A percentile compares a stretch with the other conserved stretches of the same genome.
Evolutionary conservation across 2,888 invertebrate genomes (phyloP).

Genomic region (Tubulanus polymorphus): DNA sequence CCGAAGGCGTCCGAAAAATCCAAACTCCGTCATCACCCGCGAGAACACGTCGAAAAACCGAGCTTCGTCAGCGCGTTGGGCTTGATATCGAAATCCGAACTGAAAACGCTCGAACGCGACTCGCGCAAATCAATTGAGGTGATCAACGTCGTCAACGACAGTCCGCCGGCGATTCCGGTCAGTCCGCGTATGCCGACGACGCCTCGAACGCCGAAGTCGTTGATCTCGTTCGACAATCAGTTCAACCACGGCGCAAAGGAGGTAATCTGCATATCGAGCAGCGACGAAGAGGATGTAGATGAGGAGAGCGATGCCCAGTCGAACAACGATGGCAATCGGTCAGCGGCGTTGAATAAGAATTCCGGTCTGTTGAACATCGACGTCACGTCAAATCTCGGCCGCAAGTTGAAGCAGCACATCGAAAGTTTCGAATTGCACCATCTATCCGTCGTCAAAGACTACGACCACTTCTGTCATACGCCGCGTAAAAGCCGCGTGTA

Average conservation of each 20-base stretch:
- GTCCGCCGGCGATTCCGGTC: conserved; percentile 23
- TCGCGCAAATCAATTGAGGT: conserved; percentile 34
- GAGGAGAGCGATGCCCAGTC: conserved; percentile 21
- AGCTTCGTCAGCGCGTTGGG: conserved; percentile 22
- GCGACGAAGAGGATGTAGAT: conserved; percentile 21
- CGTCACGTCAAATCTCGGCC: conserved; percentile 36
- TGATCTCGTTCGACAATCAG: conserved; percentile 27
- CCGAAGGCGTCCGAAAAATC: conserved; percentile 1
- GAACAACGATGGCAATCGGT: conserved; percentile 22
- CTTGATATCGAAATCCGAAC: conserved; percentile 30
- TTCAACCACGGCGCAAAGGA: not conserved
- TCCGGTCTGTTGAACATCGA: conserved; percentile 35
- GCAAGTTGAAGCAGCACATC: conserved; percentile 35
- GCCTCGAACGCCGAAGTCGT: conserved; percentile 37
- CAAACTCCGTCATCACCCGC: conserved; percentile 11
- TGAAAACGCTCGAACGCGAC: conserved; percentile 27
- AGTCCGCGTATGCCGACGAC: conserved; percentile 26
- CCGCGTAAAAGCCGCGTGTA: conserved; percentile 34
- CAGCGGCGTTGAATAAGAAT: not conserved
- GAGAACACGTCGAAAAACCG: conserved; percentile 15
- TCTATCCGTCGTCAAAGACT: conserved; percentile 28
- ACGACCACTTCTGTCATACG: conserved; percentile 34
- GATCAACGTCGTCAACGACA: conserved; percentile 25
- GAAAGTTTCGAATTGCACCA: conserved; percentile 27
- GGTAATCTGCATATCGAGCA: not conserved